phyloP scores from a whole-genome alignment of 2,888 invertebrate species.

The Bembecia ichneumoniformis region DNA sequence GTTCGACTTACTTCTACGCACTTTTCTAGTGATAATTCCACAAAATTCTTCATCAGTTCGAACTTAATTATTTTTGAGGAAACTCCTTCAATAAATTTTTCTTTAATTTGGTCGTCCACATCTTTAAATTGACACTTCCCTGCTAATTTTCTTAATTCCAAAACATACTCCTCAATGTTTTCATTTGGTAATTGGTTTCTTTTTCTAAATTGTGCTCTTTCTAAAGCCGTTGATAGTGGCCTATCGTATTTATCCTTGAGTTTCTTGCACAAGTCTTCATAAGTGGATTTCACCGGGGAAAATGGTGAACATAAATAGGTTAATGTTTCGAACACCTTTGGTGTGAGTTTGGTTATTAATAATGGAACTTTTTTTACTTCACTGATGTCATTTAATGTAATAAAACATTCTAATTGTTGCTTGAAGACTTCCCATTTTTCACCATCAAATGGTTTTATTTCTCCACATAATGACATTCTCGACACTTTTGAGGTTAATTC shows the following conservation, averaged over 20 bases:
- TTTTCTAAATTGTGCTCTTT: slow-evolving; percentile 5
- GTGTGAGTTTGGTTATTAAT: neutral
- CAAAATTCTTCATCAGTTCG: slow-evolving; percentile 4
- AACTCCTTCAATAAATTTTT: slow-evolving; percentile 11
- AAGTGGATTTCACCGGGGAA: neutral
- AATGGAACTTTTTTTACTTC: too few relatives aligned
- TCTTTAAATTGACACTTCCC: slow-evolving; percentile 10
- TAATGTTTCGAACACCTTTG: neutral
- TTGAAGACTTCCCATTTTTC: too few relatives aligned
- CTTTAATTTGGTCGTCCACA: slow-evolving; percentile 11
- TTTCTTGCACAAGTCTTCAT: neutral
- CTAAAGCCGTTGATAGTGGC: neutral
- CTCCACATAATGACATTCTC: too few relatives aligned
- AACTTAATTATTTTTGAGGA: slow-evolving; percentile 5
- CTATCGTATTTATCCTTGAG: neutral
- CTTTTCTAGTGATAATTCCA: neutral
- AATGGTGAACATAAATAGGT: neutral
- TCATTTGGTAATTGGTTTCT: slow-evolving; percentile 6
- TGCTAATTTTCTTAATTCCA: slow-evolving; percentile 6
- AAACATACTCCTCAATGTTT: slow-evolving; percentile 7
- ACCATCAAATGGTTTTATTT: too few relatives aligned
- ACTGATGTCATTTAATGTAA: too few relatives aligned
- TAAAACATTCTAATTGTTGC: too few relatives aligned
- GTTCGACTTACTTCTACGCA: neutral
- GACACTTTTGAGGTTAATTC: too few relatives aligned